phyloP scores from a whole-genome alignment of 2,888 invertebrate species.

The Schizotus pectinicornis region DNA sequence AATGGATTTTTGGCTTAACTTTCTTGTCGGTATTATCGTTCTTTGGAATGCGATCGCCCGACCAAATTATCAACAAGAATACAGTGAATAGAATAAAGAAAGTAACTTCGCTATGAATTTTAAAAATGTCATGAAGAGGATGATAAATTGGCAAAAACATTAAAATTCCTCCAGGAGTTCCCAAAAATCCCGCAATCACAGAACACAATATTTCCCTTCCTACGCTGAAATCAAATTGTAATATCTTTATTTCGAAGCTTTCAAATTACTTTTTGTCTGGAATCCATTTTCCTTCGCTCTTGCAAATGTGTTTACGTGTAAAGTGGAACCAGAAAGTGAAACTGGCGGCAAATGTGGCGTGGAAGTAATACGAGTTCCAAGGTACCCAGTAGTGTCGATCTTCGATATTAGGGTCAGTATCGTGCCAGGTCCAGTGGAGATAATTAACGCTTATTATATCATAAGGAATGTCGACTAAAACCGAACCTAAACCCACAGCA shows the following conservation, averaged over 20 bases:
- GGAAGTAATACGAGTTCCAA: conserved; percentile 85
- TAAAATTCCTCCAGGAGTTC: conserved; percentile 76
- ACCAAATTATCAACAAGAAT: conserved; percentile 66
- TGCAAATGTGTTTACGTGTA: conserved; percentile 62
- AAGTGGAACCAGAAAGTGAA: conserved; percentile 73
- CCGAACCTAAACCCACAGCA: conserved; percentile 72
- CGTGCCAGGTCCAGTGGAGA: conserved; percentile 86
- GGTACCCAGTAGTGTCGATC: conserved; percentile 85
- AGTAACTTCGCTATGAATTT: conserved; percentile 75
- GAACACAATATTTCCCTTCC: conserved; percentile 63
- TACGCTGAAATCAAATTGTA: conserved; percentile 53
- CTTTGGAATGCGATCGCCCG: conserved; percentile 63
- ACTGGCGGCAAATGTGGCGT: conserved; percentile 75
- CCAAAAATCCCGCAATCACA: conserved; percentile 66
- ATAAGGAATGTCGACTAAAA: conserved; percentile 79
- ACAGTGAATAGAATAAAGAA: conserved; percentile 69
- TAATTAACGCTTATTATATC: conserved; percentile 80
- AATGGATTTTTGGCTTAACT: conserved; percentile 36
- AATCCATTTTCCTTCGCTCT: conserved; percentile 65
- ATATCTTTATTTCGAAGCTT: background rate
- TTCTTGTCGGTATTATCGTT: conserved; percentile 40
- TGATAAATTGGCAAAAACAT: conserved; percentile 79
- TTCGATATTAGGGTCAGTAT: conserved; percentile 72
- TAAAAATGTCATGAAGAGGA: conserved; percentile 72
- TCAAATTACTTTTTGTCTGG: conserved; percentile 47